These are phyloP conservation scores for Podiceps cristatus DNA, from an alignment of 2,113 vertebrate genomes.

Conservation along the genomic window DNA sequence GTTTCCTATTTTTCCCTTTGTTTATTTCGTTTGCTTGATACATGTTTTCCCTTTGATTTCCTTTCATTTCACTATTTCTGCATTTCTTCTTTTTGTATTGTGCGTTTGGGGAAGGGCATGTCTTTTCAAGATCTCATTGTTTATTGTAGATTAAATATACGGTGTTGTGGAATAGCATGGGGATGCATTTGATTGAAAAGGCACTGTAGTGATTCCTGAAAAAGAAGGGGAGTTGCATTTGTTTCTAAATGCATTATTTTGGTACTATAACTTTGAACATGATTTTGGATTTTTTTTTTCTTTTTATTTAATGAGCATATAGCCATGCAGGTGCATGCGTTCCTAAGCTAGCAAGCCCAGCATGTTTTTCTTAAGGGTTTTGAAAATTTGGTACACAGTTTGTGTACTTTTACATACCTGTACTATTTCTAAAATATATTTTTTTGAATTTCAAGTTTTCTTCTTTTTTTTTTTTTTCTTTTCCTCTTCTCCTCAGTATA, in stretches of 20 bases:
- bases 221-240: conserved; percentile 77
- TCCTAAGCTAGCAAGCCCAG: conserved; percentile 66
- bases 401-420: background rate
- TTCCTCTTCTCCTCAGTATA: background rate
- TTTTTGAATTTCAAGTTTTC: background rate
- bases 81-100: conserved; percentile 22
- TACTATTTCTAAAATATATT: conserved; percentile 1
- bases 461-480: background rate
- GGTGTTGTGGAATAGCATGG: conserved; percentile 79
- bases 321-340: conserved; percentile 48
- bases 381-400: background rate
- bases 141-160: conserved; percentile 75
- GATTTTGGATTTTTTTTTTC: conserved; percentile 13
- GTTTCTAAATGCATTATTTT: conserved; percentile 78
- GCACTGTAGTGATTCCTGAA: conserved; percentile 74
- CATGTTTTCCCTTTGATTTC: conserved; percentile 14
- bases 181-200: conserved; percentile 73
- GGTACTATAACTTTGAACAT: conserved; percentile 72
- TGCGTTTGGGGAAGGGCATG: conserved; percentile 50
- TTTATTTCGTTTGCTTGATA: background rate
- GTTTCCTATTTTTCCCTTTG: background rate
- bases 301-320: background rate
- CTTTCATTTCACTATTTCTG: background rate
- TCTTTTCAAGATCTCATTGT: conserved; percentile 58
- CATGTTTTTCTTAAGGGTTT: conserved; percentile 57